Conservation (phyloP, 2,113 vertebrate genomes). For the Vulpes vulpes region DNA sequence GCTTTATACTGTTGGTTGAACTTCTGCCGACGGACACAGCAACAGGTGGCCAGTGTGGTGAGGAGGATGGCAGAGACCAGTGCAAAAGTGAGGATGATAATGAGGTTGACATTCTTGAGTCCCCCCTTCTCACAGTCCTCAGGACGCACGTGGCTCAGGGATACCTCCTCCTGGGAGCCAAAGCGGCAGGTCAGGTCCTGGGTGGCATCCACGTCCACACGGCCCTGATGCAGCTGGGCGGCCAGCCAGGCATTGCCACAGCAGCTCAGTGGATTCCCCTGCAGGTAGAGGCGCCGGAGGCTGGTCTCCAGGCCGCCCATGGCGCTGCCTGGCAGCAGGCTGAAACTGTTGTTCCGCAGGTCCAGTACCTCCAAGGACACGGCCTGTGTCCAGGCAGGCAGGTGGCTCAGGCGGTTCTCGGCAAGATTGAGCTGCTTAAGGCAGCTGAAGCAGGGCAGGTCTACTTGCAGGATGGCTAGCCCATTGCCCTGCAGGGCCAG, state of each 20-base stretch:
- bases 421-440: conserved; percentile 94
- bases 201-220: conserved; percentile 89
- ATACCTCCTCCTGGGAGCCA: conserved; percentile 87
- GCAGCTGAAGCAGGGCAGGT: conserved; percentile 90
- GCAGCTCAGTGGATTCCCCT: conserved; percentile 95
- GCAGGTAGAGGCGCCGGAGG: conserved; percentile 93
- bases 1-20: conserved; percentile 89
- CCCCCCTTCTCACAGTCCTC: conserved; percentile 91
- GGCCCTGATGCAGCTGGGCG: conserved; percentile 90
- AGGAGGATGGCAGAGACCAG: conserved; percentile 83
- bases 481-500: conserved; percentile 92
- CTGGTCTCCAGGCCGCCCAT: conserved; percentile 91
- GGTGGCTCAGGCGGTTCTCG: conserved; percentile 91
- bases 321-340: conserved; percentile 89
- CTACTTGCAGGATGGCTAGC: conserved; percentile 88
- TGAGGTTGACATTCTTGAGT: conserved; percentile 86
- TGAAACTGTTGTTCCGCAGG: conserved; percentile 94
- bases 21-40: conserved; percentile 86
- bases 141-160: conserved; percentile 85
- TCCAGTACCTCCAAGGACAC: conserved; percentile 94
- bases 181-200: conserved; percentile 90
- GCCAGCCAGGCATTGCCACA: conserved; percentile 93
- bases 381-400: conserved; percentile 89
- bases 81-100: conserved; percentile 85
- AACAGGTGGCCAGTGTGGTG: conserved; percentile 81